Conservation (phyloP, 2,888 invertebrate genomes). For the Leptarthrus brevirostris region DNA sequence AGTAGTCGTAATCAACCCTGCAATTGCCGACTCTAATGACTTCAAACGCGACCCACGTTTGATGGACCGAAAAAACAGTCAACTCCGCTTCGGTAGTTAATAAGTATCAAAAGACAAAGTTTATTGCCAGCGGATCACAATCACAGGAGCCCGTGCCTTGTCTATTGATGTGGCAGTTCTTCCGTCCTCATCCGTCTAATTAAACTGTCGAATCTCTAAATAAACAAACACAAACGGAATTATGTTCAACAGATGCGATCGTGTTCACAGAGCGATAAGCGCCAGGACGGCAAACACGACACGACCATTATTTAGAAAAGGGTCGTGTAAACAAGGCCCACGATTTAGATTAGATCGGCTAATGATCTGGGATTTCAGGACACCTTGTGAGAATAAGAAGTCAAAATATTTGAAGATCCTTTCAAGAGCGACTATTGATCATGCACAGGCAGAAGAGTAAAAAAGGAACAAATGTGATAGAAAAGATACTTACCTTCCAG, state of each 20-base stretch:
- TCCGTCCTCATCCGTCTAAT: constrained; percentile 31
- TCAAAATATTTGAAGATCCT: background rate
- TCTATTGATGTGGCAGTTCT: constrained; percentile 34
- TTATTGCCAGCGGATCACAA: background rate
- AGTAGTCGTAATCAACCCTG: constrained; percentile 27
- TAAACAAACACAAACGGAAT: constrained; percentile 21
- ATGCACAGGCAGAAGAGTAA: background rate
- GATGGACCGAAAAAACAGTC: constrained; percentile 12
- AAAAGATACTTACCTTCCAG: constrained; percentile 80
- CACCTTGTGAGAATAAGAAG: background rate
- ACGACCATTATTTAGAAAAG: constrained; percentile 5
- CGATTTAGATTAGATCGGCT: constrained; percentile 30
- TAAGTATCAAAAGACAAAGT: constrained; percentile 12
- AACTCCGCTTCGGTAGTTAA: constrained; percentile 4
- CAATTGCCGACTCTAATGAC: constrained; percentile 37
- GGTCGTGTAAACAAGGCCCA: constrained; percentile 10
- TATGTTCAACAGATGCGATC: constrained; percentile 43
- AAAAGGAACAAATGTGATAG: background rate
- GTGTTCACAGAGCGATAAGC: constrained; percentile 23
- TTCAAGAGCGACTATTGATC: background rate
- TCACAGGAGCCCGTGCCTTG: background rate
- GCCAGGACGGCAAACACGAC: constrained; percentile 17
- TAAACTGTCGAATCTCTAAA: constrained; percentile 20
- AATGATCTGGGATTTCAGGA: background rate
- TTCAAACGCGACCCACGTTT: background rate